A percentile compares a stretch with the other conserved stretches of the same genome.
These are phyloP conservation scores for Saguinus midas DNA, from an alignment of 2,113 vertebrate species.

Conservation along the genomic window DNA sequence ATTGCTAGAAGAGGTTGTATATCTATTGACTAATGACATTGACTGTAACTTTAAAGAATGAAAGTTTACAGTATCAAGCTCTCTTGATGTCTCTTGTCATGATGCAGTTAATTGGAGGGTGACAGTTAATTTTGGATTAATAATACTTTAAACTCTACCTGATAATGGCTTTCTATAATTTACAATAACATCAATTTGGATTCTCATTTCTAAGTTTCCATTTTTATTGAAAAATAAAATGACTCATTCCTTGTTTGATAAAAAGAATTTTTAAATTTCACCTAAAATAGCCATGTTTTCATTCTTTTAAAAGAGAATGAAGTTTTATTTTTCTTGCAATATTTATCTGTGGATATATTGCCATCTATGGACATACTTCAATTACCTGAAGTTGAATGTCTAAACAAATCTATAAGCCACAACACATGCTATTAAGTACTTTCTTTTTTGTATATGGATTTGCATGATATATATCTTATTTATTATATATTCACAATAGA, in stretches of 20 bases:
- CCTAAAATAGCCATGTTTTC: background rate
- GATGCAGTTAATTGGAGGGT: background rate
- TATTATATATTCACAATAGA: background rate
- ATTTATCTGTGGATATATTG: background rate
- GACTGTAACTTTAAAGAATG: background rate
- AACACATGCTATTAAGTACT: background rate
- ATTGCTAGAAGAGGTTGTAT: background rate
- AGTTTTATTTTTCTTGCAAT: background rate
- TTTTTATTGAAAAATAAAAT: background rate
- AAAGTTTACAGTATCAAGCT: background rate
- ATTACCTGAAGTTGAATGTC: background rate
- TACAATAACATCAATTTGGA: background rate
- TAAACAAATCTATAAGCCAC: background rate
- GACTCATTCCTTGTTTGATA: background rate
- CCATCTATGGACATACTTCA: background rate
- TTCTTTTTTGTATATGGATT: background rate
- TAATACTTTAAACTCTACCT: background rate
- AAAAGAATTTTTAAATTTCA: background rate
- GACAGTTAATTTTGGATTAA: background rate
- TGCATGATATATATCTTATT: background rate
- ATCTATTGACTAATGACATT: background rate
- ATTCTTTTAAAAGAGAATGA: background rate
- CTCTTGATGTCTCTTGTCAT: too few species aligned
- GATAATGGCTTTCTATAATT: background rate
- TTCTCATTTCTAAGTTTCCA: background rate